Evolutionary conservation across 2,888 invertebrate species (phyloP).

Genomic region (Leucoma salicis): DNA sequence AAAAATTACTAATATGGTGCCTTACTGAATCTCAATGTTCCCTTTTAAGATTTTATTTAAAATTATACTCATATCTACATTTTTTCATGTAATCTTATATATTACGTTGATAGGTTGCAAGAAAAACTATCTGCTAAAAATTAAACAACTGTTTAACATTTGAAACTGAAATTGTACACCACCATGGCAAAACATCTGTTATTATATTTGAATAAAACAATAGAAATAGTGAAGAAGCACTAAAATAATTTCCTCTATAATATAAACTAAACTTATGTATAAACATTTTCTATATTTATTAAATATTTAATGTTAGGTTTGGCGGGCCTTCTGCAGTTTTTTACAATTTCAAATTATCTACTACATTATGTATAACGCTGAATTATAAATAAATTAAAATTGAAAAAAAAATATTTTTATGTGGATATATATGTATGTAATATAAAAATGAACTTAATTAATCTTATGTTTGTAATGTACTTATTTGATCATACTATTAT

Average conservation of each 20-base stretch:
- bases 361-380: neutral
- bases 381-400: neutral
- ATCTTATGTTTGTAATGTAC: constrained; percentile 21
- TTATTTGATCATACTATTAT: constrained; percentile 32
- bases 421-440: constrained; percentile 14
- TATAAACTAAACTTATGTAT: constrained; percentile 23
- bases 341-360: constrained; percentile 23
- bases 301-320: constrained; percentile 37
- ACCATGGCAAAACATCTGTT: constrained; percentile 3
- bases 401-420: too few species aligned
- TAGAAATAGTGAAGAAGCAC: constrained; percentile 21
- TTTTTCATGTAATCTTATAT: neutral
- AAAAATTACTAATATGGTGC: constrained; percentile 28
- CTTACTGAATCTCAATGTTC: constrained; percentile 21
- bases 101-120: neutral
- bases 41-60: neutral
- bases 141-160: too few species aligned
- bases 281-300: constrained; percentile 35
- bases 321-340: constrained; percentile 30
- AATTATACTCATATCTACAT: neutral
- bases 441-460: constrained; percentile 5
- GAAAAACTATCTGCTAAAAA: too few species aligned
- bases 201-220: constrained; percentile 18
- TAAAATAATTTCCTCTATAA: constrained; percentile 28
- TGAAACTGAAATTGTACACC: too few species aligned